Evolutionary conservation across 2,888 invertebrate genomes (phyloP), one percentile per base, ranked within the genome.

Genomic region (Embidobia sp.): DNA sequence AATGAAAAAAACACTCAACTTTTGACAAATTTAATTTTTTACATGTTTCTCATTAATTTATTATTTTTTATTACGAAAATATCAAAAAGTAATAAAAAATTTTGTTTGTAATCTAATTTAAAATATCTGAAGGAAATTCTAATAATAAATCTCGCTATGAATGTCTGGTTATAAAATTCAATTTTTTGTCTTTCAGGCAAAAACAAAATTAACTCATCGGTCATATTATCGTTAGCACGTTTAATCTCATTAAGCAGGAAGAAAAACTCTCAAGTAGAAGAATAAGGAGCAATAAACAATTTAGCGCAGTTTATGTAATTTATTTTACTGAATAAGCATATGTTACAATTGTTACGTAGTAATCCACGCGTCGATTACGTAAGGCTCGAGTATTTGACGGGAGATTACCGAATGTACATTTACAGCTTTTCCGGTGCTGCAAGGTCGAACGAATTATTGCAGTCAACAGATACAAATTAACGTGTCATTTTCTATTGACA

Each of bases 351-450:
- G 51, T 48, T 49, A 11, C 37, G 48, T 37, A 40, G 35, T 40
- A 37, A 22, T 4, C 3, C 31, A 31, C 22, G 64, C 19, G 22
- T 40, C 18, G 26, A 42, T 67, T 67, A 29, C 46, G 29, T 55
- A 67, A 67, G 18, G 27, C 46, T 26, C n/a, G 40, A 42, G 49
- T 42, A 51, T 64, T 64, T 26, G 63, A 64, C 49, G 63, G 48
- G 26, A 67, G 59, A 48, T 69, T 59, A 44, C 46, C 69, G 42
- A 57, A 69, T 69, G 48, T 59, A 49, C 59, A 57, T 31, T 40
- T 59, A 35, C 57, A 59, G 42, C 59, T 70, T 70, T 70, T 70
- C 59, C 69, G 49, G 37, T 40, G 49, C 15, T 59, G 22, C 69
- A 69, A 69, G 69, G 59, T 42, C 49, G 29, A 42, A 59, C 42